Evolutionary conservation across 2,113 vertebrate species (phyloP), one percentile per base, ranked within the genome.

Genomic region (Salminus brasiliensis): DNA sequence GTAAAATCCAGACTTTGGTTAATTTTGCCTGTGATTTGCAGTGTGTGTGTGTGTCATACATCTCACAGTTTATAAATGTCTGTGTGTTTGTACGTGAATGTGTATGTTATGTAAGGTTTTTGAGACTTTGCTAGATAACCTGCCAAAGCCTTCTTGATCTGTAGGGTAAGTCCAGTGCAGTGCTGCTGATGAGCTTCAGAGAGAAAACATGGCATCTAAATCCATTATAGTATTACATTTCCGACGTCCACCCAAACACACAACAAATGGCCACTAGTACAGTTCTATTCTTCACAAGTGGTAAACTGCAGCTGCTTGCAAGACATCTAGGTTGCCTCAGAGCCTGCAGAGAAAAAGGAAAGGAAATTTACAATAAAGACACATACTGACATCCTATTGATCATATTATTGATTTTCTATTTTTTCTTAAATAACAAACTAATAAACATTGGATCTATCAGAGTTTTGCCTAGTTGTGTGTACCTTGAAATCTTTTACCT

Each of bases 1-100:
- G 53, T 65, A 57, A 87, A 88, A 88, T 93, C 89, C 88, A 94
- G 93, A 92, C 95, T 96, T 97, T 98, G 95, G 95, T 96, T 96
- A 94, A 90, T 88, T 78, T 62, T 72, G 88, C 84, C 82, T 86
- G 80, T 85, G 85, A 86, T 86, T 82, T 27, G 62, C 75, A 66
- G 59, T 76, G 59, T 81, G 71, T 80, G 55, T 52, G 27, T 32
- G 5, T 53, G 21, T 81, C 65, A 66, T 67, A 45, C 85, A 29
- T 72, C 68, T 68, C 60, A 76, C 27, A 59, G 23, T 75, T 18
- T 43, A 30, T 47, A 59, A 52, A n/a, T 75, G 60, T 83, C 36
- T 78, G 59, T 81, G 81, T 86, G 36, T 12, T 13, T 84, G 39
- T 77, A 73, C 76, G 21, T 72, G 57, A 7, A 39, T 62, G 25